Base-by-base conservation (phyloP, 2,113 vertebrate genomes). In the Pogonocichla stellata region DNA sequence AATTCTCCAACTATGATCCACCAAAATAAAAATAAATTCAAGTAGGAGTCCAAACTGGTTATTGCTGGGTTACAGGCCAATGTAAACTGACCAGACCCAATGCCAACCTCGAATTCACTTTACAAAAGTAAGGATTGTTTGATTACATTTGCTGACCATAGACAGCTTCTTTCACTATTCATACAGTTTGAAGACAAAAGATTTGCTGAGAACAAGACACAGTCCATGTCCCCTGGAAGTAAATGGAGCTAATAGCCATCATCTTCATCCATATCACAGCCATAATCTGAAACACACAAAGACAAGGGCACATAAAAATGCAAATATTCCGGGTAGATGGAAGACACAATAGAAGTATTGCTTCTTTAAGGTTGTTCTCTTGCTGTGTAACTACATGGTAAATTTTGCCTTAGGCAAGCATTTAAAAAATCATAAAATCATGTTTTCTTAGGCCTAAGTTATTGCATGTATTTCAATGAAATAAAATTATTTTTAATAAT, bases 201-300 rank as follows among this genome's bases (percentile, higher is more conserved):
- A 57, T 86, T 91, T 79, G 51, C 53, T 71, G 87, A 64, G 86
- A 90, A 64, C 36, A 86, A 71, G 65, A 94, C 51, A 80, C 6
- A 57, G 64, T 62, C 77, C 78, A 53, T 3, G 42, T 90, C 72
- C 69, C 51, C 70, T n/a, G 54, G 67, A 87, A 92, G 47, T 36
- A 54, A 26, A 91, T 57, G 62, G 45, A 89, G 72, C 90, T 98
- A 98, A 96, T 98, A 98, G 69, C 98, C 98, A 3, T 99, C 98
- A 0, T 99, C 99, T 1, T 99, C 99, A 5, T 99, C 99, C 24
- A 97, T 94, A 0, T 99, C 99, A 75, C 97, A 99, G 92, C 99
- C 99, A 2, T 99, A 99, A 97, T 98, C 99, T 99, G 98, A 72
- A 98, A 96, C 29, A 86, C 38, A 94, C 7, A 69, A n/a, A 82